These are phyloP conservation scores for Hartigia nigra DNA, from an alignment of 2,888 invertebrate species.

Conservation along the genomic window DNA sequence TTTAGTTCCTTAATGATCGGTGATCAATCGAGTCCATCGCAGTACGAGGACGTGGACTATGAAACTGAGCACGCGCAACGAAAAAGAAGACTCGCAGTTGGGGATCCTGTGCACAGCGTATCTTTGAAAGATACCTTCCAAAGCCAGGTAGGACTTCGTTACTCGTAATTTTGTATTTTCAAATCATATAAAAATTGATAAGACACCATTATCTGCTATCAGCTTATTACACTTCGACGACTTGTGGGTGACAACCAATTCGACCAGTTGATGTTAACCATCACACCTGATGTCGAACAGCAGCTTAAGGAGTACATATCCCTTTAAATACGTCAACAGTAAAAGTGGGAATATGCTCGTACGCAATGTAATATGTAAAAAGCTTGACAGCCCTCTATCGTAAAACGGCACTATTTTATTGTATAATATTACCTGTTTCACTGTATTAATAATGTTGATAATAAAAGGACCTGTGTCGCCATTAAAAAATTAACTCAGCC, in stretches of 20 bases:
- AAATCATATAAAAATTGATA: background rate
- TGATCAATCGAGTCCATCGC: constrained; percentile 63
- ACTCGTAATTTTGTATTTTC: background rate
- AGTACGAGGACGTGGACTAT: constrained; percentile 69
- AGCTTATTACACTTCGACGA: constrained; percentile 77
- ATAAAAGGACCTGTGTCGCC: constrained; percentile 43
- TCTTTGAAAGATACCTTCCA: constrained; percentile 79
- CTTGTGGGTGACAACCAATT: constrained; percentile 83
- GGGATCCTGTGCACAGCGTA: constrained; percentile 85
- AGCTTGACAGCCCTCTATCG: constrained; percentile 47
- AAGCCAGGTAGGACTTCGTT: constrained; percentile 71
- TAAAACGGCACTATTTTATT: constrained; percentile 60
- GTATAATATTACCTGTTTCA: constrained; percentile 59
- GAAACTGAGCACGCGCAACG: constrained; percentile 83
- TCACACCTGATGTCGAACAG: constrained; percentile 78
- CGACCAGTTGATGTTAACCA: constrained; percentile 77
- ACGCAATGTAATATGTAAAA: constrained; percentile 44
- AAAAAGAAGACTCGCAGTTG: constrained; percentile 74
- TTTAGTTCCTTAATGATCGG: constrained; percentile 65
- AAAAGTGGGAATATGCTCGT: constrained; percentile 12
- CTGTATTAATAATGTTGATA: constrained; percentile 62
- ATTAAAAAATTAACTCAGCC: background rate
- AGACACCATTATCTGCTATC: constrained; percentile 46
- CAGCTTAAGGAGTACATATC: constrained; percentile 75
- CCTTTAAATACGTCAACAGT: constrained; percentile 53